Conservation (phyloP, 2,797 vertebrate species). For the Coregonus suidteri region DNA sequence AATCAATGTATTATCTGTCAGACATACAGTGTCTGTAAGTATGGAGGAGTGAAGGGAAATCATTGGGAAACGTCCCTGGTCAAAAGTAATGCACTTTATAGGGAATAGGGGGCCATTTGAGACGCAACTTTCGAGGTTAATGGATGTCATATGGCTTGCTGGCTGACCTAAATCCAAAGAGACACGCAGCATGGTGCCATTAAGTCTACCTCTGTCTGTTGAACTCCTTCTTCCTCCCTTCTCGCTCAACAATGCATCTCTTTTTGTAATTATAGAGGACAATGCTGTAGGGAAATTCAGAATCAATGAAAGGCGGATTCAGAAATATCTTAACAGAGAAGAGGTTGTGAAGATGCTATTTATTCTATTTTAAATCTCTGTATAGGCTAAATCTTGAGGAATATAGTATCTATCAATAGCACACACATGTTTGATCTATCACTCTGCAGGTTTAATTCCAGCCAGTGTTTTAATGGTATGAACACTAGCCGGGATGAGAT, state of each 20-base stretch:
- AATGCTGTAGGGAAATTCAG: neutral
- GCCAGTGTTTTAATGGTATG: conserved; percentile 23
- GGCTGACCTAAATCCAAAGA: conserved; percentile 4
- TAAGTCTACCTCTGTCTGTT: neutral
- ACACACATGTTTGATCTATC: neutral
- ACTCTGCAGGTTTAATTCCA: neutral
- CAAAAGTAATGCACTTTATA: neutral
- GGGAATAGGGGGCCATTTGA: neutral
- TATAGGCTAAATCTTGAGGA: neutral
- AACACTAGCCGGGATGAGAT: conserved; percentile 21
- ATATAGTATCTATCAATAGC: neutral
- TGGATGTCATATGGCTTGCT: neutral
- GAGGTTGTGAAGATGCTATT: neutral
- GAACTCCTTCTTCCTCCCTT: neutral
- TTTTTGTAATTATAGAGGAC: neutral
- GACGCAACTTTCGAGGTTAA: neutral
- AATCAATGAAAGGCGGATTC: neutral
- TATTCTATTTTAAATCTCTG: neutral
- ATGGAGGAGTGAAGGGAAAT: conserved; percentile 1
- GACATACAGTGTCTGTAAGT: neutral
- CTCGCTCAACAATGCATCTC: neutral
- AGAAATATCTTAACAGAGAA: neutral
- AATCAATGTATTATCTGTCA: neutral
- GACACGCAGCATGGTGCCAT: neutral
- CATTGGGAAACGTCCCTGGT: neutral